Conservation (phyloP, 2,797 vertebrate species). For the Spinus pinus region DNA sequence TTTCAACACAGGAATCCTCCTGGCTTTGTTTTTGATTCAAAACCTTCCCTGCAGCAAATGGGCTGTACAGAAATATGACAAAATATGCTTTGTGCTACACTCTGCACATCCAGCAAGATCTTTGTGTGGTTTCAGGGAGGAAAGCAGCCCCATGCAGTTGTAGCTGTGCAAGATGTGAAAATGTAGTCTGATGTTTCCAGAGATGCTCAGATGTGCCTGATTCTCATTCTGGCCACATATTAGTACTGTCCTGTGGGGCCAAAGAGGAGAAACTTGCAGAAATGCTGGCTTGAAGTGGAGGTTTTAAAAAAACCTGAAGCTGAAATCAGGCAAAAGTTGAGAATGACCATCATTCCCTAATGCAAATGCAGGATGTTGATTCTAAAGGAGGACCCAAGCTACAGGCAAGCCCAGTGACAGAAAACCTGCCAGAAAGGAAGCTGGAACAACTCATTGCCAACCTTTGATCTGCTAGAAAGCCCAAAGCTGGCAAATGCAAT, state of each 20-base stretch:
- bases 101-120: background rate
- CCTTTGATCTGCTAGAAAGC: background rate
- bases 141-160: background rate
- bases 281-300: background rate
- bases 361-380: background rate
- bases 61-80: background rate
- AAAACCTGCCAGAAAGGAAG: conserved; percentile 3
- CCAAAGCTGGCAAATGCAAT: background rate
- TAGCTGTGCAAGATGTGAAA: background rate
- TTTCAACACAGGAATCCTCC: background rate
- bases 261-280: background rate
- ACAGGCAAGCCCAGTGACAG: background rate
- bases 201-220: background rate
- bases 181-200: background rate
- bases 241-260: background rate
- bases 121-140: background rate
- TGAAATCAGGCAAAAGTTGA: background rate
- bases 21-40: background rate
- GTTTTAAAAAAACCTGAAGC: background rate
- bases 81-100: background rate
- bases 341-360: background rate
- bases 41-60: background rate
- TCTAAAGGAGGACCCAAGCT: background rate
- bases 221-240: background rate
- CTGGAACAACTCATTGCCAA: background rate